Percentiles rank a stretch among this genome's conserved stretches.
Conservation (phyloP, 2,888 invertebrate species). For the Phaedon cochleariae region DNA sequence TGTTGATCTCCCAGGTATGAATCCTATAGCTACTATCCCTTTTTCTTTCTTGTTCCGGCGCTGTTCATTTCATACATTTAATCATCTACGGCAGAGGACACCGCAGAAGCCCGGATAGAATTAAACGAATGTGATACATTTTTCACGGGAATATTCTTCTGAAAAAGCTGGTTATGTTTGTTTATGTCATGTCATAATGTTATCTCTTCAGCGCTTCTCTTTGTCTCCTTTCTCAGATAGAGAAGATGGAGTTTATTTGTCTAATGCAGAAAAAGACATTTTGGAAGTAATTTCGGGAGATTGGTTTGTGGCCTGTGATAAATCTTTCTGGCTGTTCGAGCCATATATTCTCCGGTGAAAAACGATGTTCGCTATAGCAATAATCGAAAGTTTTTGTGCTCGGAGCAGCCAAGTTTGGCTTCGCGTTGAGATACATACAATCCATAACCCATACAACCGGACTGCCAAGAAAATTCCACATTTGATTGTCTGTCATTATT, state of each 20-base stretch:
- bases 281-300: background rate
- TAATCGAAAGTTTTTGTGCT: background rate
- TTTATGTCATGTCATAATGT: constrained; percentile 27
- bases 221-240: background rate
- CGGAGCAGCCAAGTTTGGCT: too few relatives aligned
- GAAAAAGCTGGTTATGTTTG: constrained; percentile 30
- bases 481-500: too few relatives aligned
- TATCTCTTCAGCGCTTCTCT: constrained; percentile 6
- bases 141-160: constrained; percentile 29
- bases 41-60: background rate
- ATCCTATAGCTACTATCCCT: too few relatives aligned
- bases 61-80: constrained; percentile 40
- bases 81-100: constrained; percentile 31
- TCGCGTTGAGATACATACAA: too few relatives aligned
- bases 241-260: background rate
- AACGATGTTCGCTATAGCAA: background rate
- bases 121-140: constrained; percentile 35
- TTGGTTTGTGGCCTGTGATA: background rate
- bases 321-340: background rate
- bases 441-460: too few relatives aligned
- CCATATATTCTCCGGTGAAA: background rate
- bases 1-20: too few relatives aligned
- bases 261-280: background rate
- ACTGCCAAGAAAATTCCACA: too few relatives aligned
- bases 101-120: constrained; percentile 18